phyloP scores from a whole-genome alignment of 2,888 invertebrate genomes.

The Netelia fuscicornis region DNA sequence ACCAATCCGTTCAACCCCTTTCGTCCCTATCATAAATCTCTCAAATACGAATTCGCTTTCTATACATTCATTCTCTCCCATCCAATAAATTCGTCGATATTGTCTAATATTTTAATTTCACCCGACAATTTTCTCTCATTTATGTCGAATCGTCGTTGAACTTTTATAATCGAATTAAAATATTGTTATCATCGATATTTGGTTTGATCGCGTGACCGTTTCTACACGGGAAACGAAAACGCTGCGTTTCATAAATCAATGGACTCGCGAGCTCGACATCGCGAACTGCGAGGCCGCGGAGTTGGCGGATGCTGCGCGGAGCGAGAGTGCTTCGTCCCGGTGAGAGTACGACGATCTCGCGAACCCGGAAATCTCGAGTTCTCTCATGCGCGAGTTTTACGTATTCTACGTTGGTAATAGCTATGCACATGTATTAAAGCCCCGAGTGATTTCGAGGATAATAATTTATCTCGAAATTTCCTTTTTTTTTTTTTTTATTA shows the following conservation, averaged over 20 bases:
- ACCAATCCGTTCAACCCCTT: background rate
- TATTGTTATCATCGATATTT: background rate
- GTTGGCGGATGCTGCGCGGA: conserved; percentile 3
- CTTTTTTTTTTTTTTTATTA: too few relatives aligned
- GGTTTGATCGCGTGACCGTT: background rate
- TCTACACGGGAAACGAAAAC: background rate
- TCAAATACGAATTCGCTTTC: conserved; percentile 30
- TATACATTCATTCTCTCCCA: conserved; percentile 9
- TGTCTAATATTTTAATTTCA: background rate
- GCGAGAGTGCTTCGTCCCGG: conserved; percentile 2
- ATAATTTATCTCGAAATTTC: too few relatives aligned
- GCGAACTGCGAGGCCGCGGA: background rate
- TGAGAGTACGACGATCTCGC: conserved; percentile 42
- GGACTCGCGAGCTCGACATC: background rate
- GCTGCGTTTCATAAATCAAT: conserved; percentile 6
- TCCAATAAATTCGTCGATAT: conserved; percentile 4
- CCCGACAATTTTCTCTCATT: background rate
- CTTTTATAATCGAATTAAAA: background rate
- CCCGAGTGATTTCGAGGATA: background rate
- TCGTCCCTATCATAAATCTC: background rate
- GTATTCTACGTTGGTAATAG: background rate
- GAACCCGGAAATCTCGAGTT: conserved; percentile 79
- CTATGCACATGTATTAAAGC: background rate
- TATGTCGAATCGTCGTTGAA: background rate
- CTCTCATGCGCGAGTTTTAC: conserved; percentile 48